A percentile compares a stretch with the other conserved stretches of the same genome.
Conservation (phyloP, 1,140 invertebrate genomes). For the Acromyrmex charruanus region DNA sequence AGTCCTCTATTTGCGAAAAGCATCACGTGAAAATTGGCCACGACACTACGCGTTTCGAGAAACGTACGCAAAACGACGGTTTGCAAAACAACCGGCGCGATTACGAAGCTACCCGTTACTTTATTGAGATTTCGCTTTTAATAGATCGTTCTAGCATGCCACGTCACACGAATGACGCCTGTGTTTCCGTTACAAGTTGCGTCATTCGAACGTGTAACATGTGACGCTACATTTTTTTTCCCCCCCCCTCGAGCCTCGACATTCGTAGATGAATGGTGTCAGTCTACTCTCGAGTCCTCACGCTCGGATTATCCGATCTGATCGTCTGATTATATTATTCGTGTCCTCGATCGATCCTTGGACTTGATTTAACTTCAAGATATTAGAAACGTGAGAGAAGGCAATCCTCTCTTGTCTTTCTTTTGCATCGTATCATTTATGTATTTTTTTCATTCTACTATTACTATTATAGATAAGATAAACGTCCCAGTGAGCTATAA, state of each 20-base stretch:
- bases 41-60: not conserved
- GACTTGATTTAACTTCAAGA: not conserved
- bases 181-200: conserved; percentile 35
- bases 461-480: not conserved
- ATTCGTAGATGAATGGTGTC: conserved; percentile 17
- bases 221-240: not conserved
- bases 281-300: conserved; percentile 2
- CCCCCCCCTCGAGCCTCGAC: not conserved
- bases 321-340: conserved; percentile 4
- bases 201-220: conserved; percentile 34
- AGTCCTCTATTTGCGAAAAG: conserved; percentile 28
- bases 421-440: not conserved
- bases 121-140: conserved; percentile 37
- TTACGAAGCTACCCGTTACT: not conserved
- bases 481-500: not conserved
- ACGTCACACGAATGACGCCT: conserved; percentile 41
- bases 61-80: not conserved
- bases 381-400: not conserved
- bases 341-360: not conserved
- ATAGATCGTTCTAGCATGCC: not conserved
- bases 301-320: conserved; percentile 15
- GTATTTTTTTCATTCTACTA: not conserved
- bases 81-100: not conserved
- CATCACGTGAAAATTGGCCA: conserved; percentile 28
- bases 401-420: not conserved